Conservation (phyloP, 30 jellyfish, hydroid and myxozoan species). For the Nemopilema nomurai region DNA sequence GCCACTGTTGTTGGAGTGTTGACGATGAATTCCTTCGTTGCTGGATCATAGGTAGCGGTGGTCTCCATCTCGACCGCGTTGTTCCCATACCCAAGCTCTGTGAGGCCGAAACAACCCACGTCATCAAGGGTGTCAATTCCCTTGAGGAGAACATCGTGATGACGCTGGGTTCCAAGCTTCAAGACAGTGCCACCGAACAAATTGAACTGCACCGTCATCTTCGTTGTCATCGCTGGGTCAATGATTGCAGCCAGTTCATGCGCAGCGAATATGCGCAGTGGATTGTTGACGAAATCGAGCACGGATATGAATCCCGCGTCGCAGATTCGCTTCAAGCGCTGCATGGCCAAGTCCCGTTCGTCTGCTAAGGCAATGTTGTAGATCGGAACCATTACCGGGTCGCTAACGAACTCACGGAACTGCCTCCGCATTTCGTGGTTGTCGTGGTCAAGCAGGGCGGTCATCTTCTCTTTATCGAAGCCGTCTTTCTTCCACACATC, state of each 20-base stretch:
- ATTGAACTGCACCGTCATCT: constrained; percentile 94
- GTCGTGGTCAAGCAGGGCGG: constrained; percentile 76
- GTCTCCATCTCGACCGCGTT: constrained; percentile 97
- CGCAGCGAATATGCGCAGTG: constrained; percentile 91
- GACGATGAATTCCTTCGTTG: constrained; percentile 71
- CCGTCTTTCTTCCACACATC: constrained; percentile 57
- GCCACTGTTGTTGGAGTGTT: constrained; percentile 90
- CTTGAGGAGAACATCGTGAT: constrained; percentile 68
- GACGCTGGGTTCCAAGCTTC: constrained; percentile 93
- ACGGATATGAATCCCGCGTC: constrained; percentile 94
- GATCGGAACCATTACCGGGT: constrained; percentile 82
- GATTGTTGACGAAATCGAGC: constrained; percentile 77
- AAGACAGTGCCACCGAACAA: constrained; percentile 91
- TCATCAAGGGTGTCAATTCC: constrained; percentile 86
- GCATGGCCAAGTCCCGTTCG: constrained; percentile 85
- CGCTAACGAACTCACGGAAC: constrained; percentile 81
- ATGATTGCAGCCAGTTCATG: constrained; percentile 90
- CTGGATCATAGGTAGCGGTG: constrained; percentile 79
- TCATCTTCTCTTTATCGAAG: constrained; percentile 75
- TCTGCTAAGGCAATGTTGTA: constrained; percentile 76
- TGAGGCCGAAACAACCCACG: constrained; percentile 91
- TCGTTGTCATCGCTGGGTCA: constrained; percentile 95
- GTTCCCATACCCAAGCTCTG: constrained; percentile 94
- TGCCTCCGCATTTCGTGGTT: constrained; percentile 83
- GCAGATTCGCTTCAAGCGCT: constrained; percentile 82